Percentiles rank a stretch among this genome's conserved stretches.
Conservation (phyloP, 2,113 vertebrate species). For the Peucedramus taeniatus region DNA sequence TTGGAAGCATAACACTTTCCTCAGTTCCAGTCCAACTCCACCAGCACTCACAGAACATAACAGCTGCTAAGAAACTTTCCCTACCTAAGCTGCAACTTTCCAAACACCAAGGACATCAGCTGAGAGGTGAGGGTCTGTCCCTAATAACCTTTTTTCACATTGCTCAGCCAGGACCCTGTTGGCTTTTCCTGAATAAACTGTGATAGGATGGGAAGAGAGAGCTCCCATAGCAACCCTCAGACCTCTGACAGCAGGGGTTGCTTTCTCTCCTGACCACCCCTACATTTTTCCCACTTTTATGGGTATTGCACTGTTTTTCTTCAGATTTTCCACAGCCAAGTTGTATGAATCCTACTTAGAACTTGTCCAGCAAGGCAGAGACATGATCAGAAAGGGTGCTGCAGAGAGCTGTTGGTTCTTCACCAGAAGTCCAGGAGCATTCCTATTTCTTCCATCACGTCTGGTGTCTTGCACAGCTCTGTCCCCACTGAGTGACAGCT, state of each 20-base stretch:
- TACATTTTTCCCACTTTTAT: neutral
- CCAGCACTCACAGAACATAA: neutral
- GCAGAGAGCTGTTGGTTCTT: neutral
- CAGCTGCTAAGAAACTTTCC: neutral
- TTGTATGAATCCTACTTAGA: neutral
- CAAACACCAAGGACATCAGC: neutral
- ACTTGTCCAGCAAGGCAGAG: neutral
- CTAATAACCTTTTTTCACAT: fast-evolving
- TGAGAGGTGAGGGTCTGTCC: neutral
- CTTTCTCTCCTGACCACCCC: neutral
- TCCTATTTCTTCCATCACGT: neutral
- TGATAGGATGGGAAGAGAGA: neutral
- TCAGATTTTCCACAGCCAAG: neutral
- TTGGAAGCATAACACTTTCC: neutral
- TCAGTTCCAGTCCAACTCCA: neutral
- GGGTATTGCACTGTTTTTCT: neutral
- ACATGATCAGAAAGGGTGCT: neutral
- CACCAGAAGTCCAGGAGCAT: neutral
- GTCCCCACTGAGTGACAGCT: neutral
- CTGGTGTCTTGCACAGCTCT: neutral
- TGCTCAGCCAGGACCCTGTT: neutral
- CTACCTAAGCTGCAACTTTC: neutral
- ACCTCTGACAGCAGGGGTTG: neutral
- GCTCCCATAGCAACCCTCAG: neutral
- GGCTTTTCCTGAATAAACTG: neutral